Evolutionary conservation across 2,113 vertebrate genomes (phyloP).

Genomic region (Actenoides lindsayi): DNA sequence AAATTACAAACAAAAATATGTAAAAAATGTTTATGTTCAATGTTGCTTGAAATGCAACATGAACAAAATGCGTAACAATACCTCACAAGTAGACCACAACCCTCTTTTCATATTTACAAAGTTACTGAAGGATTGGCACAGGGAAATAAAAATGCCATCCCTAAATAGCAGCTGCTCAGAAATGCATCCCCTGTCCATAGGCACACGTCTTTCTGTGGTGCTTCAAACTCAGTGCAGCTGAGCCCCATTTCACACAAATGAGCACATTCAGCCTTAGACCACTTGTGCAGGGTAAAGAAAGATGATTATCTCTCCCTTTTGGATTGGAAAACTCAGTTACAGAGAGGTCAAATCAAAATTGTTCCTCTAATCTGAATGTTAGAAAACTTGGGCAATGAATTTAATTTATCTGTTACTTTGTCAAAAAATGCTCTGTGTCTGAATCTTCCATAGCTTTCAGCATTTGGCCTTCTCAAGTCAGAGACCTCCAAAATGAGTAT

Average conservation of each 20-base stretch:
- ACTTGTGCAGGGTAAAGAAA: not conserved
- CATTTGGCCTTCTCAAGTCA: not conserved
- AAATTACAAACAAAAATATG: constrained; percentile 37
- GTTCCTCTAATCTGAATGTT: not conserved
- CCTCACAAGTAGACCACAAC: constrained; percentile 34
- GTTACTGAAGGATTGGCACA: not conserved
- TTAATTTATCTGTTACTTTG: not conserved
- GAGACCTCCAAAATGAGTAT: not conserved
- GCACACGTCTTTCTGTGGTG: not conserved
- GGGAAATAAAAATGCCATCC: not conserved
- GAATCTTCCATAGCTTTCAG: not conserved
- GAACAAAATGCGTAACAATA: not conserved
- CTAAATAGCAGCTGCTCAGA: not conserved
- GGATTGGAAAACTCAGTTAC: not conserved
- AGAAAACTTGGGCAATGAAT: not conserved
- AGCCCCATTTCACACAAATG: not conserved
- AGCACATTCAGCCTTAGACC: not conserved
- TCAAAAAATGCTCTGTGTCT: not conserved
- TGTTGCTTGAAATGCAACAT: not conserved
- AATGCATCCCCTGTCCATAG: not conserved
- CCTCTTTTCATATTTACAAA: not conserved
- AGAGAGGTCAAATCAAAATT: not conserved
- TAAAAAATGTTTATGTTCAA: constrained; percentile 33
- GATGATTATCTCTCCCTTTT: not conserved
- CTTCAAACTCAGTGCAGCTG: not conserved